Base-by-base conservation (phyloP, 1,140 invertebrate species). In the Trichogramma pretiosum region DNA sequence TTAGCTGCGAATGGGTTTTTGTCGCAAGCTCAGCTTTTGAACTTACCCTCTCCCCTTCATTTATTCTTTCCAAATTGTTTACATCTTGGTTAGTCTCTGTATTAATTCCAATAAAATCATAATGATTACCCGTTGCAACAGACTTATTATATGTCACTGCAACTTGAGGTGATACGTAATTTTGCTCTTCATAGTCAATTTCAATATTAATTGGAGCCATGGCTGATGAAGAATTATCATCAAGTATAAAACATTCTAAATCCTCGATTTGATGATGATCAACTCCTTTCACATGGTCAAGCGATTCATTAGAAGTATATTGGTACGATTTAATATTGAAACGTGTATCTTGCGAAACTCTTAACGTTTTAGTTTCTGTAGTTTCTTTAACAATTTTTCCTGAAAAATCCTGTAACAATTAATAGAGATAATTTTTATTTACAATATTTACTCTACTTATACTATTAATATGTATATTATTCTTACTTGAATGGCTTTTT, bases 341-440 rank as follows among this genome's bases (percentile, higher is more conserved):
- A 35, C 63, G 68, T 46, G 72, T 72, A 35, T 72, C 65, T 36
- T 77, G 76, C 1, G 75, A 74, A 1, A 79, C 71, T 33, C 72
- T 68, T 9, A 77, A 54, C 39, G 74, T 74, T 23, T 74, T 78
- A 11, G 74, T 77, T 59, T 78, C 75, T 0, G 70, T 77, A 0
- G 77, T 71, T 62, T 78, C 75, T 40, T 68, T 72, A 0, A 73
- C 65, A 3, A 77, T 64, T 48, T 70, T 77, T 4, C 65, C 67
- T 16, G 62, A 56, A 22, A 53, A 60, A 40, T 67, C 67, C 70
- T 73, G 41, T 19, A 54, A 56, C 47, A 18, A n/a, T n/a, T n/a
- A n/a, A n/a, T n/a, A n/a, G n/a, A n/a, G n/a, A n/a, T n/a, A 50
- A 44, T 33, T 43, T 24, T 21, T 16, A 17, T 19, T 32, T 32